Evolutionary conservation across 2,113 vertebrate genomes (phyloP), one percentile per base, ranked within the genome.

Genomic region (Chaenocephalus aceratus): DNA sequence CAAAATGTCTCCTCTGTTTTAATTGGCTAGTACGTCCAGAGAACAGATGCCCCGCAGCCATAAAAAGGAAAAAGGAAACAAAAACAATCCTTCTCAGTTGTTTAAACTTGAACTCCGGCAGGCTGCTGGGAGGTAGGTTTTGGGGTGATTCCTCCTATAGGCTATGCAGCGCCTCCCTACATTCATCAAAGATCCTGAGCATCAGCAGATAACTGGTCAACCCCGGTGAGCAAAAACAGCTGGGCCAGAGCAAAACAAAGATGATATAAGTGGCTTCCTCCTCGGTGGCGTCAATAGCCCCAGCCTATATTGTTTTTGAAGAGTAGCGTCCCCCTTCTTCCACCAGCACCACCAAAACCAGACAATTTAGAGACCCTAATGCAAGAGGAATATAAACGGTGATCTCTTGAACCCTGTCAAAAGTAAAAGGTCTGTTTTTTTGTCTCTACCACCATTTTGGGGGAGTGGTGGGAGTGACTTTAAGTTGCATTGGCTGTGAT

Each of bases 61-160:
- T 54, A 48, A 23, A 67, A 75, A 60, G 57, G 41, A 4, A 59
- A 65, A 69, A 73, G 41, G 30, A 58, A 73, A 86, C 66, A 76
- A 86, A 84, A 89, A 68, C 60, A 86, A 75, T 75, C 69, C 48
- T 64, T 83, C 56, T 82, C 62, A 86, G 80, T 89, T 92, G 85
- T 92, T 91, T 90, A 90, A 92, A 92, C 88, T 92, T 93, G 91
- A 94, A 93, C 93, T 92, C 89, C 67, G 62, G 54, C 54, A 53
- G 72, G 57, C 73, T 70, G 89, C 91, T 71, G 75, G 79, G 90
- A 93, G 91, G 84, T 75, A 72, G 74, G 23, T 68, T 90, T 86
- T 18, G 72, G 72, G 85, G 90, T 79, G 74, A 81, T 88, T 57
- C 60, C 60, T 51, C 52, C 65, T 82, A 44, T 48, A 21, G 21